phyloP scores from a whole-genome alignment of 2,113 vertebrate species.

The Eidolon helvum region DNA sequence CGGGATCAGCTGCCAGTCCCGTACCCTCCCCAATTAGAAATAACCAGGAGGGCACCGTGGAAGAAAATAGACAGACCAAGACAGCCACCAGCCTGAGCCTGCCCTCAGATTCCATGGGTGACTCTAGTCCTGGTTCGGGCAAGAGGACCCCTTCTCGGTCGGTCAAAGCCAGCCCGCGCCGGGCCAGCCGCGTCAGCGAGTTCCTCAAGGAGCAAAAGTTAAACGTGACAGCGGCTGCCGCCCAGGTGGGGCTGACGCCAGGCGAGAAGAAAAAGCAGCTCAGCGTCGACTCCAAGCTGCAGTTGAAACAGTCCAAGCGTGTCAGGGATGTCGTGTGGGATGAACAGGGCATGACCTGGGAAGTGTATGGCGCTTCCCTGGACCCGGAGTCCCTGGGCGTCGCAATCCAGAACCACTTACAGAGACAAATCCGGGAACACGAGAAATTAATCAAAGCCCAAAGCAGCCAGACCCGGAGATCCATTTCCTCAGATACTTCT shows the following conservation, averaged over 20 bases:
- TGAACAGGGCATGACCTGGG: slow-evolving; percentile 99
- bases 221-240: slow-evolving; percentile 55
- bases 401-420: slow-evolving; percentile 98
- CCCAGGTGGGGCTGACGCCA: slow-evolving; percentile 64
- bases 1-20: not conserved
- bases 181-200: slow-evolving; percentile 71
- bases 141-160: slow-evolving; percentile 62
- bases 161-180: slow-evolving; percentile 65
- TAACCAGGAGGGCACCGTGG: slow-evolving; percentile 29
- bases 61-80: slow-evolving; percentile 29
- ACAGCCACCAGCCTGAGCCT: slow-evolving; percentile 49
- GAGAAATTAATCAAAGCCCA: slow-evolving; percentile 90
- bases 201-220: slow-evolving; percentile 67
- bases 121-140: slow-evolving; percentile 57
- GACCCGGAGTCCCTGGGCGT: slow-evolving; percentile 96
- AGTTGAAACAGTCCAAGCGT: slow-evolving; percentile 86
- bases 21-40: slow-evolving; percentile 4
- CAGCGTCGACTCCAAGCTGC: slow-evolving; percentile 77
- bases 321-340: slow-evolving; percentile 97
- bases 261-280: slow-evolving; percentile 78
- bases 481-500: slow-evolving; percentile 89
- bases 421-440: slow-evolving; percentile 97
- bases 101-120: slow-evolving; percentile 53
- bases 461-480: slow-evolving; percentile 88
- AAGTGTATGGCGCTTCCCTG: slow-evolving; percentile 96